These are phyloP conservation scores for Peribatodes rhomboidaria DNA, from an alignment of 2,888 invertebrate genomes.

Conservation along the genomic window DNA sequence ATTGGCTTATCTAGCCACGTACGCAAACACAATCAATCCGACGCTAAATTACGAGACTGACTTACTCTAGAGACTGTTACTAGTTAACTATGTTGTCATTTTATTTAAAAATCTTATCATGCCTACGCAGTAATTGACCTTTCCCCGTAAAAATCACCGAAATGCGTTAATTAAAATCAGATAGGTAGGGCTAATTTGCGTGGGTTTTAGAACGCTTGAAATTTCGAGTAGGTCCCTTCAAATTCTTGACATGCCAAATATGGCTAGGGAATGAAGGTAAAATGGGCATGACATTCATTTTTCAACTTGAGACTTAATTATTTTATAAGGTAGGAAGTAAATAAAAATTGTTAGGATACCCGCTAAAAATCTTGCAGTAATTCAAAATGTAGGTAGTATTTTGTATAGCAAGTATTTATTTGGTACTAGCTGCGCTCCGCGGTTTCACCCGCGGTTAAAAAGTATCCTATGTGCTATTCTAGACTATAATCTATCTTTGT, in stretches of 20 bases:
- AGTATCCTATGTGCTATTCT: too few species aligned
- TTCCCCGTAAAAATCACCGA: neutral
- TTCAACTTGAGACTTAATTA: neutral
- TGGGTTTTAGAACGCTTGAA: conserved; percentile 6
- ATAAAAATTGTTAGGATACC: too few species aligned
- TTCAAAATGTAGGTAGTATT: too few species aligned
- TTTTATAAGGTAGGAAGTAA: neutral
- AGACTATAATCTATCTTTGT: too few species aligned
- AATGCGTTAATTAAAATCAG: conserved; percentile 7
- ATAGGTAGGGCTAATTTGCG: conserved; percentile 6
- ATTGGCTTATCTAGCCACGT: too few species aligned
- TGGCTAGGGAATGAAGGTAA: neutral
- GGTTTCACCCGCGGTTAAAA: too few species aligned
- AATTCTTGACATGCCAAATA: conserved; percentile 14
- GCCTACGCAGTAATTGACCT: conserved; percentile 6
- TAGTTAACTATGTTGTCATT: neutral
- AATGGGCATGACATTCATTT: neutral
- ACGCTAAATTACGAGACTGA: too few species aligned
- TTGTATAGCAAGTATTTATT: too few species aligned
- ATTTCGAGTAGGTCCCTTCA: conserved; percentile 5
- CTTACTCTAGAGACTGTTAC: too few species aligned
- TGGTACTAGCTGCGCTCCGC: too few species aligned
- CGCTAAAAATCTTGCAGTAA: too few species aligned
- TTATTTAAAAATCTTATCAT: neutral
- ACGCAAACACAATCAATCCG: too few species aligned